phyloP scores from a whole-genome alignment of 2,888 invertebrate species.

The Ryuthela nishihirai region DNA sequence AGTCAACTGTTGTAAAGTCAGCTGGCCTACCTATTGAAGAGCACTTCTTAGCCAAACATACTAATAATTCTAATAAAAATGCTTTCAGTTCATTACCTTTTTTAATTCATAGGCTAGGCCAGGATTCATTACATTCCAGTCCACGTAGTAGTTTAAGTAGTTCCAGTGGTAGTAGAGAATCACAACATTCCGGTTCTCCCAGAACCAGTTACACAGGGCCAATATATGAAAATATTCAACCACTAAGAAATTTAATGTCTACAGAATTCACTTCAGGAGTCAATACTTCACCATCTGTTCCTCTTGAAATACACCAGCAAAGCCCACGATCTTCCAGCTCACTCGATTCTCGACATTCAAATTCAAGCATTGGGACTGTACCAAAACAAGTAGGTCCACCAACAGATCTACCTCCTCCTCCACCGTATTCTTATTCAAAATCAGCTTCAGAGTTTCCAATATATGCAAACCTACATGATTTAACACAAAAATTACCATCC shows the following conservation, averaged over 20 bases:
- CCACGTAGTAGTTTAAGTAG: constrained; percentile 38
- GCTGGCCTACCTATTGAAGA: constrained; percentile 13
- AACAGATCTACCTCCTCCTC: too few relatives aligned
- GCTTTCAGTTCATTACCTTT: constrained; percentile 11
- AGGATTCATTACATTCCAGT: constrained; percentile 37
- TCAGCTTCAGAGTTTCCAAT: constrained; percentile 19
- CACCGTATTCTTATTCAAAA: constrained; percentile 29
- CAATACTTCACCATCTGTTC: constrained; percentile 6
- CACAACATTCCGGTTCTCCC: constrained; percentile 36
- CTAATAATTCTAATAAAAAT: constrained; percentile 26
- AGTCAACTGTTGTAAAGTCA: constrained; percentile 1
- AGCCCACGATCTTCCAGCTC: constrained; percentile 13
- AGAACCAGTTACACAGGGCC: constrained; percentile 32
- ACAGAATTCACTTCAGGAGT: constrained; percentile 5
- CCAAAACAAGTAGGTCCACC: too few relatives aligned
- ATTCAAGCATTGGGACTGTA: constrained; percentile 8
- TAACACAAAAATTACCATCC: constrained; percentile 8
- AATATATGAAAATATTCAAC: constrained; percentile 34
- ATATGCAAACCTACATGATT: constrained; percentile 33
- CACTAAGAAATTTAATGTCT: constrained; percentile 3
- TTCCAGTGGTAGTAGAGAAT: constrained; percentile 37
- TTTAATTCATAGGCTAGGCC: constrained; percentile 10
- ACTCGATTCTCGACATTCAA: constrained; percentile 7
- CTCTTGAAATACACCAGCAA: constrained; percentile 5
- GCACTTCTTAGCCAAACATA: constrained; percentile 13